These are phyloP conservation scores for Meiosimyza platycephala DNA, from an alignment of 2,888 invertebrate genomes.

Conservation along the genomic window DNA sequence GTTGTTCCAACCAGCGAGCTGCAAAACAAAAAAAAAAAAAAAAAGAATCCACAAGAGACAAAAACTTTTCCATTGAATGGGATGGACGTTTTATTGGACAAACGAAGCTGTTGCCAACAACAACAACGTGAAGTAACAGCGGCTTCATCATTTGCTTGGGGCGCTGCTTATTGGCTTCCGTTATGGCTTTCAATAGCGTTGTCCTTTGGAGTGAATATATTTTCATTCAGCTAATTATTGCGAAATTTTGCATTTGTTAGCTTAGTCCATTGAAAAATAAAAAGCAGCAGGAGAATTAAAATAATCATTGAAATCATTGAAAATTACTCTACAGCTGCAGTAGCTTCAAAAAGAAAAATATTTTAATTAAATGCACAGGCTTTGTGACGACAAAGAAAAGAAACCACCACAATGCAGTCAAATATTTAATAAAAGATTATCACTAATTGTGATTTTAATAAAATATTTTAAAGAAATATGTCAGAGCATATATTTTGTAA, in stretches of 20 bases:
- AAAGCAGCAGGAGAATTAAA: not conserved
- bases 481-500: too few species aligned
- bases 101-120: conserved; percentile 9
- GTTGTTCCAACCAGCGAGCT: not conserved
- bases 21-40: too few species aligned
- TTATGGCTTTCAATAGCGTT: conserved; percentile 22
- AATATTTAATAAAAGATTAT: not conserved
- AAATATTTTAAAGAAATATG: too few species aligned
- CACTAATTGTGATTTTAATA: not conserved
- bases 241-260: conserved; percentile 18
- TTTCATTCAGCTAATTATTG: conserved; percentile 30
- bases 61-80: conserved; percentile 18
- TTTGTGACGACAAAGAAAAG: not conserved
- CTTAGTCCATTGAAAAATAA: conserved; percentile 5
- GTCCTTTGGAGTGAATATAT: conserved; percentile 2
- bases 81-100: conserved; percentile 15
- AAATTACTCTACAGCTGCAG: too few species aligned
- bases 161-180: conserved; percentile 23
- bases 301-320: too few species aligned
- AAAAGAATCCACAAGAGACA: not conserved
- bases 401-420: not conserved
- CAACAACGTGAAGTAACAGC: not conserved
- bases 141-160: not conserved
- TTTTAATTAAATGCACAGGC: too few species aligned
- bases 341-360: too few species aligned